Evolutionary conservation across 2,888 invertebrate species (phyloP).

Genomic region (Hirtodrosophila histrioides): DNA sequence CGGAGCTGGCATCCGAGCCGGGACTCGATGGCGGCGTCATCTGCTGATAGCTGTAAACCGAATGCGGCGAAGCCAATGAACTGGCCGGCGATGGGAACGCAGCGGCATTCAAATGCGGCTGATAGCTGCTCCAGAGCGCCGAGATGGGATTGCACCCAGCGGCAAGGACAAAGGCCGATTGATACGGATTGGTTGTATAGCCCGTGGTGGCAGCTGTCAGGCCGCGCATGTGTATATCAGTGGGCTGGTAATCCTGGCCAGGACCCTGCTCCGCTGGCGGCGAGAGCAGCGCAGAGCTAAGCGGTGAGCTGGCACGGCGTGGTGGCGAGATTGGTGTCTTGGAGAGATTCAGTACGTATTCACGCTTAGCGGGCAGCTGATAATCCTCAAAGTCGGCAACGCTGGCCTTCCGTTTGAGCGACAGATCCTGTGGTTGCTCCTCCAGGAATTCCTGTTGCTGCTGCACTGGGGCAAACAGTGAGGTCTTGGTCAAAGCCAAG

Average conservation of each 20-base stretch:
- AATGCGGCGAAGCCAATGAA: conserved; percentile 67
- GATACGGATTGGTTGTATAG: conserved; percentile 78
- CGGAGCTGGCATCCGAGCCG: conserved; percentile 76
- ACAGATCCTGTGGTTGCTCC: conserved; percentile 83
- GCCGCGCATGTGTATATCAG: conserved; percentile 81
- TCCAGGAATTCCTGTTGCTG: conserved; percentile 15
- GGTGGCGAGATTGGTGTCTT: conserved; percentile 44
- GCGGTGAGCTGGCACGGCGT: conserved; percentile 34
- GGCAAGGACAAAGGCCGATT: conserved; percentile 77
- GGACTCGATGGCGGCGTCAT: conserved; percentile 83
- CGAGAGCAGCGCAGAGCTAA: conserved; percentile 70
- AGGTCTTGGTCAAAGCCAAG: conserved; percentile 68
- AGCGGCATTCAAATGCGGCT: conserved; percentile 52
- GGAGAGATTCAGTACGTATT: conserved; percentile 81
- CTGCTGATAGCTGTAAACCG: conserved; percentile 71
- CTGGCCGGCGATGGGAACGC: conserved; percentile 74
- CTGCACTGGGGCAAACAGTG: conserved; percentile 22
- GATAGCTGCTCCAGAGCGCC: conserved; percentile 79
- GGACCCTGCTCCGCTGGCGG: conserved; percentile 61
- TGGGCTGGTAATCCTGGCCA: conserved; percentile 60
- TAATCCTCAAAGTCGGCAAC: conserved; percentile 62
- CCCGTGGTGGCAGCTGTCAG: conserved; percentile 69
- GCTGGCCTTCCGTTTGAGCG: conserved; percentile 81
- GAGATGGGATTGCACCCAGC: conserved; percentile 81
- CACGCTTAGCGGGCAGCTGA: conserved; percentile 71